Base-by-base conservation (phyloP, 2,888 invertebrate species). In the Pegoplata infirma region DNA sequence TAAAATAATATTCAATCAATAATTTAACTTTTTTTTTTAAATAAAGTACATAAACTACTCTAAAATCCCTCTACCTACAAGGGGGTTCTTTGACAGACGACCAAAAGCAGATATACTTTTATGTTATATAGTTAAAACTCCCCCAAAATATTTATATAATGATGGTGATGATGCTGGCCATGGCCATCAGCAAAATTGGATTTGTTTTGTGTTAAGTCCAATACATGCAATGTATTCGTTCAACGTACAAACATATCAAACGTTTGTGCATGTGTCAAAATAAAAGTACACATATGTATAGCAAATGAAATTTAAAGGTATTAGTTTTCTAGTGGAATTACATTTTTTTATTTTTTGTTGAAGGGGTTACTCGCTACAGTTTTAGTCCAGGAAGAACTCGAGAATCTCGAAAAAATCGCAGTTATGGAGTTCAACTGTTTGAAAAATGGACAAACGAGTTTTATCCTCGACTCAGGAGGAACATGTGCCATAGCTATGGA, bases 161-260 rank as follows among this genome's bases (percentile, higher is more conserved):
- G 64, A 53, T 64, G 40, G 8, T 40, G 53, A 66, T 66, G 74
- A 59, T 59, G 55, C 56, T 68, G 58, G 53, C 36, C 23, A 69
- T 67, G 66, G 40, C 69, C 69, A 79, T 79, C 74, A 79, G 44
- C 47, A 47, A 79, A 79, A 79, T 79, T 79, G 78, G 71, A 79
- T 79, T 74, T 77, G 73, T 68, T 73, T 74, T 51, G 49, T 64
- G n/a, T n/a, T n/a, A n/a, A n/a, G n/a, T n/a, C n/a, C n/a, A 40
- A 21, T 23, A 59, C 59, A 59, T 14, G 25, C 25, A 25, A 5
- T 25, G 6, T 6, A 25, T 25, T 6, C 25, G 6, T 25, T 25
- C 46, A 46, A 17, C 46, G 25, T 3, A 28, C 32, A 32, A 19
- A 49, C 28, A 46, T 7, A 16, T 21, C 40, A 14, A 8, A 16